phyloP scores from a whole-genome alignment of 2,888 invertebrate genomes.

The Gryllus longicercus region DNA sequence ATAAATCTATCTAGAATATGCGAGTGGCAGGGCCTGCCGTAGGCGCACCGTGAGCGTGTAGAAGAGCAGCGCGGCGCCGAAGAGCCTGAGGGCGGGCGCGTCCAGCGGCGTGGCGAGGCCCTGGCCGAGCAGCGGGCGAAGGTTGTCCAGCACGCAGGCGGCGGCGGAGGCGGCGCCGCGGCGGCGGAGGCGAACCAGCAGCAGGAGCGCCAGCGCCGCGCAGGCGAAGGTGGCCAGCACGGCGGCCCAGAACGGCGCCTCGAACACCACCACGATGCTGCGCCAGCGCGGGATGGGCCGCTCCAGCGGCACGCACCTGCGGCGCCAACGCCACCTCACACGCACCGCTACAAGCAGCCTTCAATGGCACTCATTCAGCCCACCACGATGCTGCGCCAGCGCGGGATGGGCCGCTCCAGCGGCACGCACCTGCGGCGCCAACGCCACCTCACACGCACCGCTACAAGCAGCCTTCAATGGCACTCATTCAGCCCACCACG shows the following conservation, averaged over 20 bases:
- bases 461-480: too few species aligned
- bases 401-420: background rate
- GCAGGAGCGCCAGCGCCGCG: background rate
- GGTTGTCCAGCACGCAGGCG: background rate
- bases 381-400: background rate
- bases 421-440: background rate
- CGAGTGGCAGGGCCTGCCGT: too few species aligned
- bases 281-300: background rate
- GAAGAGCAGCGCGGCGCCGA: too few species aligned
- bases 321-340: background rate
- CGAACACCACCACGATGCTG: background rate
- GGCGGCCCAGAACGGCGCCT: background rate
- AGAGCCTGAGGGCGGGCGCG: too few species aligned
- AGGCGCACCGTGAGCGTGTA: too few species aligned
- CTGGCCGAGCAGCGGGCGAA: background rate
- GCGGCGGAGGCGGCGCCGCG: background rate
- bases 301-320: background rate
- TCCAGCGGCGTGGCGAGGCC: background rate
- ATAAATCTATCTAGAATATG: too few species aligned
- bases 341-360: too few species aligned
- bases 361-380: background rate
- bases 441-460: too few species aligned
- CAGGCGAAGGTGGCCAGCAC: background rate
- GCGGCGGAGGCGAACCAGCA: background rate
- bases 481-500: too few species aligned